Evolutionary conservation across 2,888 invertebrate species (phyloP).

Genomic region (Athripsodes cinereus): DNA sequence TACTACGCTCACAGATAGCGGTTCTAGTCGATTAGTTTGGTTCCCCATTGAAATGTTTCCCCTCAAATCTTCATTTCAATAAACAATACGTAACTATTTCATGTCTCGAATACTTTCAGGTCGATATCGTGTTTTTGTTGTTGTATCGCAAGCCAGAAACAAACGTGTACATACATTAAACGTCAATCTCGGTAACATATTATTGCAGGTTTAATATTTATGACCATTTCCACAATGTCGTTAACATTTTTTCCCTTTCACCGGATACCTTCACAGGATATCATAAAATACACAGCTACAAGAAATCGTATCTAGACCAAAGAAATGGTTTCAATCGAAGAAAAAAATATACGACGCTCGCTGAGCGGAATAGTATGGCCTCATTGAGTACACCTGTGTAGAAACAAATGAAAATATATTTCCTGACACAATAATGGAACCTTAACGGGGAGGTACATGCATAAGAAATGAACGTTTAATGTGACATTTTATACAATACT

Average conservation of each 20-base stretch:
- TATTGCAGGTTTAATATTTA: conserved; percentile 24
- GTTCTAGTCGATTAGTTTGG: neutral
- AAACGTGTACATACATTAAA: neutral
- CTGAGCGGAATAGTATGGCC: too few relatives aligned
- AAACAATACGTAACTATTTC: neutral
- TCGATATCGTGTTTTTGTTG: neutral
- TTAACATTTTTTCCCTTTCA: conserved; percentile 11
- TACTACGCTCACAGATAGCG: neutral
- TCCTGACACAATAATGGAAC: too few relatives aligned
- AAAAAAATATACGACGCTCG: neutral
- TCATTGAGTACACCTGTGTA: too few relatives aligned
- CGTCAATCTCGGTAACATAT: conserved; percentile 21
- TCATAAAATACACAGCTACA: neutral
- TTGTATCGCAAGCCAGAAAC: neutral
- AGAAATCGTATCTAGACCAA: neutral
- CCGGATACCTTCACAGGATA: neutral
- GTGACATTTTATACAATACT: too few relatives aligned
- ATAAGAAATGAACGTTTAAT: too few relatives aligned
- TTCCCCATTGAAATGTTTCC: neutral
- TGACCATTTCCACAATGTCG: conserved; percentile 13
- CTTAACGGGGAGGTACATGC: too few relatives aligned
- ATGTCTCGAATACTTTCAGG: neutral
- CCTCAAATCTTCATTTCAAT: neutral
- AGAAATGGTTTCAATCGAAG: neutral
- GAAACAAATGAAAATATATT: too few relatives aligned